phyloP scores from a whole-genome alignment of 2,797 vertebrate species.

The Dendrocincla tyrannina region DNA sequence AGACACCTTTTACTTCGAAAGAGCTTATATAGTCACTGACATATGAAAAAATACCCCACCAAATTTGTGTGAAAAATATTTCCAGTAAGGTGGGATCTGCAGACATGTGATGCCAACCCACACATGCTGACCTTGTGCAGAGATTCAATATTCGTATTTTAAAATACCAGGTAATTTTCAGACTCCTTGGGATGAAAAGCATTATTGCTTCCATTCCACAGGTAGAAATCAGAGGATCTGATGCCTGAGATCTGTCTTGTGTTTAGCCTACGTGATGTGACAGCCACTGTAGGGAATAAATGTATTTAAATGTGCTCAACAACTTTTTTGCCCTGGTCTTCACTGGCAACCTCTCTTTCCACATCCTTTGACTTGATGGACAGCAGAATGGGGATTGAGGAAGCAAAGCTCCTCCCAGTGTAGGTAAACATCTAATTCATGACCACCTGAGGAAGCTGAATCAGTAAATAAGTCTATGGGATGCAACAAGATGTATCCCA shows the following conservation, averaged over 20 bases:
- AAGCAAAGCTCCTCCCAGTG: background rate
- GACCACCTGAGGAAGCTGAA: background rate
- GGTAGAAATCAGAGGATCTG: background rate
- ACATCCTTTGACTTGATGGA: background rate
- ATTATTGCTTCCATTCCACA: background rate
- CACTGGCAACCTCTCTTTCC: background rate
- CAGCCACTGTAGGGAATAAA: background rate
- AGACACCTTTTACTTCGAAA: background rate
- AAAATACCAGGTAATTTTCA: background rate
- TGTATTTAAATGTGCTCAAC: background rate
- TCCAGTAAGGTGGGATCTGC: background rate
- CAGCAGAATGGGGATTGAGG: background rate
- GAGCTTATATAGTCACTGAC: background rate
- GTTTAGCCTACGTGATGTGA: background rate
- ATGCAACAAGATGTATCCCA: fast-evolving
- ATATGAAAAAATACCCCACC: fast-evolving
- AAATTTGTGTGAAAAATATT: background rate
- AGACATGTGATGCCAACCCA: background rate
- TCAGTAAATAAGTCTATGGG: background rate
- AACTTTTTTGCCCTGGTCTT: background rate
- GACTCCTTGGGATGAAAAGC: background rate
- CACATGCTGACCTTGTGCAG: background rate
- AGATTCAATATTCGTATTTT: background rate
- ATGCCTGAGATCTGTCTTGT: background rate
- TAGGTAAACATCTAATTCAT: background rate